A percentile compares a stretch with the other conserved stretches of the same genome.
phyloP scores from a whole-genome alignment of 2,888 invertebrate genomes.

The Drosophila paramelanica region DNA sequence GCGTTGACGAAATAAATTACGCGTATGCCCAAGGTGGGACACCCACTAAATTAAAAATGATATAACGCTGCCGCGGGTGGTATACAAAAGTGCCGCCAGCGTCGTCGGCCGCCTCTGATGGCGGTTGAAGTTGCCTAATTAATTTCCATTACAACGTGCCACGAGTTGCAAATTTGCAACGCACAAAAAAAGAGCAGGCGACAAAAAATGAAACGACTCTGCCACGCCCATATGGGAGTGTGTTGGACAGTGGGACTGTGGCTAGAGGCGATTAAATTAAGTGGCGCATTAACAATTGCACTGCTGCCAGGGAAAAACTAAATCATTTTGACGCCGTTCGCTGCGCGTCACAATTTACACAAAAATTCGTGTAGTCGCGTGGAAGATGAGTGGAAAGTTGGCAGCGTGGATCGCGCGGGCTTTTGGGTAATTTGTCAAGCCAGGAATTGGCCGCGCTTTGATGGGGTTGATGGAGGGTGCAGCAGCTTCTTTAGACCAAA shows the following conservation, averaged over 20 bases:
- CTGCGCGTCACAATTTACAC: constrained; percentile 73
- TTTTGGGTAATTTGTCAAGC: constrained; percentile 77
- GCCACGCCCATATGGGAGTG: constrained; percentile 10
- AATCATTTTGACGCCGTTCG: constrained; percentile 81
- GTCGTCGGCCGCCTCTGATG: constrained; percentile 32
- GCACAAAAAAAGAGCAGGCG: constrained; percentile 24
- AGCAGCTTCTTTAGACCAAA: constrained; percentile 56
- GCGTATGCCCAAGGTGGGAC: constrained; percentile 63
- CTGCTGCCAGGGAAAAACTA: constrained; percentile 61
- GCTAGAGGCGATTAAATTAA: constrained; percentile 67
- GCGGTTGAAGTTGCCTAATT: constrained; percentile 75
- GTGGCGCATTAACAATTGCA: constrained; percentile 72
- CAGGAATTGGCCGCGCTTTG: constrained; percentile 66
- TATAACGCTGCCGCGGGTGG: constrained; percentile 66
- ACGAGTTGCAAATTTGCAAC: constrained; percentile 71
- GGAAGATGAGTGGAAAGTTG: constrained; percentile 40
- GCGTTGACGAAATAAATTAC: constrained; percentile 69
- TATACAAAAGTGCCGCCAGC: constrained; percentile 41
- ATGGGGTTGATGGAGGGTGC: constrained; percentile 56
- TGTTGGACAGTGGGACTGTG: not conserved
- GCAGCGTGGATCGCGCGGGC: constrained; percentile 22
- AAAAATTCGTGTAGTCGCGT: constrained; percentile 41
- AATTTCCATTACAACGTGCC: constrained; percentile 82
- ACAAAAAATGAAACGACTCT: constrained; percentile 22
- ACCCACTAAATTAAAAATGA: constrained; percentile 82